Evolutionary conservation across 2,797 vertebrate species (phyloP), one percentile per base, ranked within the genome.

Genomic region (Poecilia picta): DNA sequence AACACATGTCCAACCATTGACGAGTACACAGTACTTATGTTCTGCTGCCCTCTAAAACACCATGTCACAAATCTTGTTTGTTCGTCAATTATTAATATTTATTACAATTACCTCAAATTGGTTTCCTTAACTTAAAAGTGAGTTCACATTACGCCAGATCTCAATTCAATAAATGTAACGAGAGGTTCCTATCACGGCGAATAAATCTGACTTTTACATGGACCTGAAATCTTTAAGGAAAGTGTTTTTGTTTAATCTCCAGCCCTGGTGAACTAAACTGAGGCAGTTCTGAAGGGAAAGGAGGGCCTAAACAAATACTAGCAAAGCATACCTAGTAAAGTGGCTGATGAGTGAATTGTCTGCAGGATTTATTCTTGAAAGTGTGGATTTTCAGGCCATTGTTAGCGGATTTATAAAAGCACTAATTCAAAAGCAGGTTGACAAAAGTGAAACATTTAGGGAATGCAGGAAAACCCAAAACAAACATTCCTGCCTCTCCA

Each of bases 401-500:
- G 15, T 41, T 55, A 43, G 55, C 66, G 33, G 28, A 53, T 70
- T 57, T 75, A 39, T n/a, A 5, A 45, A 73, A 25, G 8, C 8
- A 41, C 68, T 72, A 33, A 16, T 36, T n/a, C 25, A 39, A 75
- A 33, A 78, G 33, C 49, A 28, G 71, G 73, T 74, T 46, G 74
- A 62, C 43, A 28, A 71, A 70, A 49, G 49, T 70, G 62, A 71
- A 72, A 64, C 62, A 28, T 55, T 12, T 53, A 46, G 75, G 62
- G 77, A 82, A 82, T 76, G 74, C 2, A 1, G 20, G 20, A 33
- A 71, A 72, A 70, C 73, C 18, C 39, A 74, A 71, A 64, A 8
- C 57, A 85, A 88, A 86, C 82, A 84, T 8, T 55, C 11, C 33
- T 78, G 47, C 39, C 0, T 2, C 28, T 59, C 75, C 31, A 59